phyloP scores from a whole-genome alignment of 2,113 vertebrate genomes.

The Percopsis transmontana region DNA sequence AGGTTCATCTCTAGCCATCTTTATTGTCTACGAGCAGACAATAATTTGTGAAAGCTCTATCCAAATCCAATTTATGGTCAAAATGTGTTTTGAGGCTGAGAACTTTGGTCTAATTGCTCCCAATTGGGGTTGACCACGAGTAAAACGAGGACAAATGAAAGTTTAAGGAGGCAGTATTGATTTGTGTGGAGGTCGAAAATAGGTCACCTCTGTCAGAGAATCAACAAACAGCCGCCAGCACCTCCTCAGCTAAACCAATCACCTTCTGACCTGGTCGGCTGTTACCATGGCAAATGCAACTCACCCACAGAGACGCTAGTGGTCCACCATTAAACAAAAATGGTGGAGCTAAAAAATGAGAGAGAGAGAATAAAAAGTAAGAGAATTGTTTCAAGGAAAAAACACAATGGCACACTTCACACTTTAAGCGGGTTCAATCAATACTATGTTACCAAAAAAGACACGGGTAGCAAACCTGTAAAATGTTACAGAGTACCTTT shows the following conservation, averaged over 20 bases:
- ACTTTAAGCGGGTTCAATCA: too few species aligned
- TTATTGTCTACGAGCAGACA: background rate
- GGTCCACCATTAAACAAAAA: slow-evolving; percentile 15
- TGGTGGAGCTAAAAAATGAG: slow-evolving; percentile 20
- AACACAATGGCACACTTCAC: too few species aligned
- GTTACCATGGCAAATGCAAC: slow-evolving; percentile 74
- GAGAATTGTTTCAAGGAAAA: too few species aligned
- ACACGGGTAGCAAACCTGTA: slow-evolving; percentile 15
- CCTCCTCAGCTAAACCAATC: slow-evolving; percentile 66
- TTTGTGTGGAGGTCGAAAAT: slow-evolving; percentile 67
- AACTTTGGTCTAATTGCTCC: slow-evolving; percentile 49
- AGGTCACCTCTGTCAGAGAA: slow-evolving; percentile 70
- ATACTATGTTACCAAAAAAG: too few species aligned
- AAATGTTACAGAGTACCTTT: background rate
- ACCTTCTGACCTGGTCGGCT: slow-evolving; percentile 64
- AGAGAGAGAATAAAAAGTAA: too few species aligned
- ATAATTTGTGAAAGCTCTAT: background rate
- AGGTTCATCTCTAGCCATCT: too few species aligned
- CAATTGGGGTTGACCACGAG: slow-evolving; percentile 49
- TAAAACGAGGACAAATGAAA: slow-evolving; percentile 74
- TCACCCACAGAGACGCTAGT: slow-evolving; percentile 39
- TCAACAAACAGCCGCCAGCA: slow-evolving; percentile 76
- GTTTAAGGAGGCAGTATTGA: slow-evolving; percentile 76
- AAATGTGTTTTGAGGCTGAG: slow-evolving; percentile 11
- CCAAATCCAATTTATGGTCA: slow-evolving; percentile 17